Conservation (phyloP, 2,888 invertebrate species). For the Margaritifera margaritifera region DNA sequence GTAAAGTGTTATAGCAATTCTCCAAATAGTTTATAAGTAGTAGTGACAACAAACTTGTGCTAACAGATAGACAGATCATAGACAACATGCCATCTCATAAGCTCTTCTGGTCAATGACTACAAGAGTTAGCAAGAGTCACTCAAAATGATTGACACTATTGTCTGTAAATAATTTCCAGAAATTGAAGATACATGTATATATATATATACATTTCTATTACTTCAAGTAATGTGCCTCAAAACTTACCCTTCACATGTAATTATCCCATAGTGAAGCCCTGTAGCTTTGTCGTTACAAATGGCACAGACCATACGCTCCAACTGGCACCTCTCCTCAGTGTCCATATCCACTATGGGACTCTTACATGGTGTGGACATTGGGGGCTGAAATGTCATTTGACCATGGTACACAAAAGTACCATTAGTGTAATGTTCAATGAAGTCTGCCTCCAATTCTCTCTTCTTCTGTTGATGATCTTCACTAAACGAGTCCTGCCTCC, state of each 20-base stretch:
- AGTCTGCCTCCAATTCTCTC: conserved; percentile 44
- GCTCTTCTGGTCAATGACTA: no score
- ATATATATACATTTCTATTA: no score
- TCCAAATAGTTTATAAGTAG: no score
- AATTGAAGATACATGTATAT: no score
- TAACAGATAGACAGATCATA: no score
- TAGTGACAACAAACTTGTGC: no score
- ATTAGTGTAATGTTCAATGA: conserved; percentile 62
- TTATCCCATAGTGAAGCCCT: conserved; percentile 98
- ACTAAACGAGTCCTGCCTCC: not conserved
- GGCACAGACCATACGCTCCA: conserved; percentile 75
- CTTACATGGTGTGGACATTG: conserved; percentile 21
- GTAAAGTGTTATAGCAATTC: no score
- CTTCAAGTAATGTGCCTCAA: no score
- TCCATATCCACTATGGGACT: conserved; percentile 73
- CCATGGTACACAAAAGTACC: conserved; percentile 58
- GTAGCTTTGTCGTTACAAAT: conserved; percentile 99
- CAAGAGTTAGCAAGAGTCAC: no score
- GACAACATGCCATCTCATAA: no score
- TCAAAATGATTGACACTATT: no score
- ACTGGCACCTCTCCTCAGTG: conserved; percentile 74
- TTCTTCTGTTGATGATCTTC: conserved; percentile 11
- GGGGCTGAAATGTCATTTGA: conserved; percentile 13
- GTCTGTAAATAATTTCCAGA: no score
- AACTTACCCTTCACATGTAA: conserved; percentile 95